These are phyloP conservation scores for Psammodynastes pulverulentus DNA, from an alignment of 2,113 vertebrate species.

Conservation along the genomic window DNA sequence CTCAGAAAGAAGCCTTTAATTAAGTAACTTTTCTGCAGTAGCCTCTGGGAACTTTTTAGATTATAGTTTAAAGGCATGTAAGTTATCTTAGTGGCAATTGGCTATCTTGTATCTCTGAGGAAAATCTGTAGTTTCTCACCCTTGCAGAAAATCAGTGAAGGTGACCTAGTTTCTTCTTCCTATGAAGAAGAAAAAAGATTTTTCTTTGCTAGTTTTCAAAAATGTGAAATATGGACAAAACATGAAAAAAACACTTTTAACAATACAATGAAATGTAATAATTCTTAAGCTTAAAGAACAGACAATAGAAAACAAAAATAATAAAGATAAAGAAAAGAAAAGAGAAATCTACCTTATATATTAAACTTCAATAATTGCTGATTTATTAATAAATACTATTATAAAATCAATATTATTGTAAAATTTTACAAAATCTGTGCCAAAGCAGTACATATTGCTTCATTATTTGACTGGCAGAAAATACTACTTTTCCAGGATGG, in stretches of 20 bases:
- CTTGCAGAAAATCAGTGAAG: neutral
- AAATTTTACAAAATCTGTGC: neutral
- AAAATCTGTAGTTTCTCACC: neutral
- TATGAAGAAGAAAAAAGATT: neutral
- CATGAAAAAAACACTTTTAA: neutral
- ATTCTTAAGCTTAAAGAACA: neutral
- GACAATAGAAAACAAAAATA: neutral
- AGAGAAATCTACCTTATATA: neutral
- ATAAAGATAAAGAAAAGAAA: neutral
- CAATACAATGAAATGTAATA: neutral
- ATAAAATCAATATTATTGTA: neutral
- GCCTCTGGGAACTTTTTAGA: neutral
- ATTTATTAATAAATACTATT: neutral
- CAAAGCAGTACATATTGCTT: neutral
- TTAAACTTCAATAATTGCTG: neutral
- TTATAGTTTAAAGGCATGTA: neutral
- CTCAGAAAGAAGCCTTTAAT: neutral
- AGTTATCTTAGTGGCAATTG: neutral
- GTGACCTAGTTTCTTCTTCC: neutral
- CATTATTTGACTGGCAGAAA: neutral
- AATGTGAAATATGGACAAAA: neutral
- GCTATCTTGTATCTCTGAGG: neutral
- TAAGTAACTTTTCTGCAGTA: neutral
- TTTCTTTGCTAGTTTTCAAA: neutral
- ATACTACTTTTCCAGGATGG: neutral